Base-by-base conservation (phyloP, 2,888 invertebrate species). In the Blastobasis adustella region DNA sequence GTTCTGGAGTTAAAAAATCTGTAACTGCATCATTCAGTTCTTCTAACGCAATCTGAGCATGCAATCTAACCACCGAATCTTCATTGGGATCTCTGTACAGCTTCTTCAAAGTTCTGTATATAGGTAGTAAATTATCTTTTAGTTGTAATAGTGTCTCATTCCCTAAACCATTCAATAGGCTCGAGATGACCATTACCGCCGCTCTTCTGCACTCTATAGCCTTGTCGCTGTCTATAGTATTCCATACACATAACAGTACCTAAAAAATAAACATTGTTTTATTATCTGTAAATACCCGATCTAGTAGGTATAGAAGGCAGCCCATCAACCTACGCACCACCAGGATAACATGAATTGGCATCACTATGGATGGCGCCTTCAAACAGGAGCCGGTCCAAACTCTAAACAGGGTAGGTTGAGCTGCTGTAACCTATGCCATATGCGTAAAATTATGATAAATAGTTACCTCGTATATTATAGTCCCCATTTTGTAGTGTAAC, bases 41-140 rank as follows among this genome's bases (percentile, higher is more conserved):
- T 73, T 95, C 93, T 43, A 96, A 76, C 1, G 95, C 94, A 51
- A 95, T 75, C 70, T 94, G 93, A 23, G 93, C 93, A 63, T 96
- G 96, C 46, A 94, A 82, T 66, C 91, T 90, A 47, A 95, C 90
- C 4, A 92, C 89, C 0, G 83, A 66, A 63, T 94, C 94, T 69
- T 95, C 94, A 37, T 82, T 76, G 57, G 93, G 92, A 49, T 90
- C 85, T 36, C 86, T 81, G 61, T 93, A 91, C 9, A 94, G 80
- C 42, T 82, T 79, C 72, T 93, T 94, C 49, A 96, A 78, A 4
- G 91, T 90, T 62, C 92, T 90, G 69, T 96, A 96, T 56, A 96
- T 78, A 3, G 93, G 92, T 5, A 92, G 79, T 49, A 96, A 78
- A 52, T 92, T 90, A 37, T 90, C 91, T 63, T 92, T 92, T 43